Evolutionary conservation across 2,888 invertebrate species (phyloP).

Genomic region (Oithona nana): DNA sequence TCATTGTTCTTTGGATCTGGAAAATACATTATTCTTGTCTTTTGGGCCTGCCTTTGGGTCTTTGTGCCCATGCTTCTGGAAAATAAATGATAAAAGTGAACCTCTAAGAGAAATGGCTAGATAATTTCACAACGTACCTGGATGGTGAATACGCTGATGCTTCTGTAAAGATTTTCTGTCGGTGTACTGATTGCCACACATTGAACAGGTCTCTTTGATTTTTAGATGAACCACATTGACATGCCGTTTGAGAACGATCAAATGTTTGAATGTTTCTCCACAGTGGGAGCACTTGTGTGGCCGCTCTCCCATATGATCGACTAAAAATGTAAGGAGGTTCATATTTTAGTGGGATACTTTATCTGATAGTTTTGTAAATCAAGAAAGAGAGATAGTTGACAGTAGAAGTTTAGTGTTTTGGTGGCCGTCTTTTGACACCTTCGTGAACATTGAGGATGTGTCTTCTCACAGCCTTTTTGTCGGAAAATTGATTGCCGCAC

Average conservation of each 20-base stretch:
- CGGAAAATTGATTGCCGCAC: neutral
- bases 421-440: neutral
- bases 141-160: neutral
- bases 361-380: neutral
- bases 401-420: neutral
- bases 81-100: too few relatives aligned
- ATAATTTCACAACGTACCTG: too few relatives aligned
- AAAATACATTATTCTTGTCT: too few relatives aligned
- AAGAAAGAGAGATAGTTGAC: too few relatives aligned
- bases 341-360: neutral
- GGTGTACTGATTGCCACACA: neutral
- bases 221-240: neutral
- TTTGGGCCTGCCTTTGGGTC: neutral
- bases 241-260: neutral
- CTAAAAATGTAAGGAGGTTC: neutral
- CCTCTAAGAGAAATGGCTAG: too few relatives aligned
- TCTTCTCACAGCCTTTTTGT: neutral
- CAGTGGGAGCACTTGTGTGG: neutral
- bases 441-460: neutral
- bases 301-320: neutral
- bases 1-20: too few relatives aligned
- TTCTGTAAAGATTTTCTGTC: neutral
- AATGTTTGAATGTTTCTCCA: neutral
- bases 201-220: neutral
- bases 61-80: neutral